phyloP scores from a whole-genome alignment of 1,140 invertebrate species.

The Portunus trituberculatus region DNA sequence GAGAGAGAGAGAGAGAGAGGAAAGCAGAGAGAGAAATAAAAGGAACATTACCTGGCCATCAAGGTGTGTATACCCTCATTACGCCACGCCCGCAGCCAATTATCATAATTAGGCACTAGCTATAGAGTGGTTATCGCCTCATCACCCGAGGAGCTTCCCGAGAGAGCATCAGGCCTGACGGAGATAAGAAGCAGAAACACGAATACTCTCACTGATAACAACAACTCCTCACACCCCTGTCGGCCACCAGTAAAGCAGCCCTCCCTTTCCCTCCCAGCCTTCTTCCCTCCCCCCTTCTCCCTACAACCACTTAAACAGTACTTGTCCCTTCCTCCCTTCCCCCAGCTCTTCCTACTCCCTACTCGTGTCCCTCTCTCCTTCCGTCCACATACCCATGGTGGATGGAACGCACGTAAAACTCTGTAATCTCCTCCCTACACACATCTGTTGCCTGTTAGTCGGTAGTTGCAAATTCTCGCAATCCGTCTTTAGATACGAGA shows the following conservation, averaged over 20 bases:
- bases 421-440: background rate
- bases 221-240: background rate
- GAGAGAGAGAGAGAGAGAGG: background rate
- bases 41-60: background rate
- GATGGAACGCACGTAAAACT: conserved; percentile 20
- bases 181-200: background rate
- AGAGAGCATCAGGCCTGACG: background rate
- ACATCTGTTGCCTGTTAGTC: background rate
- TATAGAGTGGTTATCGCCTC: background rate
- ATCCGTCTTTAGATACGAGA: background rate
- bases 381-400: background rate
- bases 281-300: background rate
- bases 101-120: background rate
- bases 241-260: background rate
- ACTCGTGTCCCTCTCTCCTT: background rate
- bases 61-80: background rate
- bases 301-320: background rate
- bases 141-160: background rate
- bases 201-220: background rate
- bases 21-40: background rate
- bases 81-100: background rate
- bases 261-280: background rate
- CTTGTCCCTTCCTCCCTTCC: background rate
- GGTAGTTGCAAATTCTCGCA: background rate
- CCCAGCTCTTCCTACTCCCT: background rate